Evolutionary conservation across 2,888 invertebrate species (phyloP), one percentile per base, ranked within the genome.

Genomic region (Erebia epiphron): DNA sequence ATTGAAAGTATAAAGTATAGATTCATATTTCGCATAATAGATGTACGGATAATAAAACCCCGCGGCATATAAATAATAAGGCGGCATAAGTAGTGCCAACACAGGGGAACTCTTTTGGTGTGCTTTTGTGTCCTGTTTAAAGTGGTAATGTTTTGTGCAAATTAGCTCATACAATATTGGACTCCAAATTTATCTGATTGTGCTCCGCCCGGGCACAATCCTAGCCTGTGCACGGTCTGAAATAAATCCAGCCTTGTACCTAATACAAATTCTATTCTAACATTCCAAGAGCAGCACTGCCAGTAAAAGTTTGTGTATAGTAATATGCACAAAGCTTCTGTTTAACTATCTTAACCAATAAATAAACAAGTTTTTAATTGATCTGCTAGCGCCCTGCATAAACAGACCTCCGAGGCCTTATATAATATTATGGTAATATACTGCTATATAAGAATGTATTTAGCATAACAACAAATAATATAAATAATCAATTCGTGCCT

Each of bases 371-470:
- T 62, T 62, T 62, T 62, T 62, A 49, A 62, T 62, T 62, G 62
- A 62, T 62, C 62, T 49, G 62, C 14, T 49, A 41, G 54, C 64
- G 41, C 64, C 54, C 35, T 54, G 54, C 54, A 52, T 64, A 64
- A 64, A 64, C 35, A 64, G 18, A 35, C 35, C 10, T 41, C 64
- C 35, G 54, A 35, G 35, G 41, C 41, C 54, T 41, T 54, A 56
- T 57, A 66, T 57, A 46, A 66, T 57, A 46, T 66, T 66, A 66
- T 66, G 41, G 54, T 66, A 56, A 66, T 66, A 57, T 14, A 18
- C 9, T 43, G 41, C 9, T 66, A 66, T 66, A 46, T 66, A 56
- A 46, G 21, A 56, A 66, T 56, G 56, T 56, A 18, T 21, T 66
- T 66, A 56, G 18, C 54, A 41, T 65, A 65, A 65, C 56, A 21